Base-by-base conservation (phyloP, 1,140 invertebrate genomes). In the Tetramorium simillimum region DNA sequence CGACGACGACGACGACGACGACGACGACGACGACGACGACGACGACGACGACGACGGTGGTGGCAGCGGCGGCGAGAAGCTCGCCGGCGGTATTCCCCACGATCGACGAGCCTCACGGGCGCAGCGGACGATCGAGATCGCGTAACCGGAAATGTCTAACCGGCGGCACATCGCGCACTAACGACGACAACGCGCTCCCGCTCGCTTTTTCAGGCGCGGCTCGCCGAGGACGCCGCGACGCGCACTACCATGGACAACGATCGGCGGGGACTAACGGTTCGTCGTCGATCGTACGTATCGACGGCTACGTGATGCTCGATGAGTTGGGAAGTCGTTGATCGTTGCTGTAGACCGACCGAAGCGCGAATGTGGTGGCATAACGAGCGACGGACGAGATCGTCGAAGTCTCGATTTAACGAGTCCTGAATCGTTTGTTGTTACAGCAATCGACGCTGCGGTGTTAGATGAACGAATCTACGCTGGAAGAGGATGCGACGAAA, bases 111-210 rank as follows among this genome's bases (percentile, higher is more conserved):
- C 63, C 56, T 78, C 75, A 49, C 84, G 63, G 46, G n/a, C 73
- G 62, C 62, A 63, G 12, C 69, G 49, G 1, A 80, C 58, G 85
- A 40, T 78, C 77, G 46, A 10, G 62, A 89, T 90, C 89, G 88
- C 80, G 62, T 78, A 75, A 88, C 89, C 90, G 90, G 88, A 88
- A 90, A 76, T 80, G 86, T 65, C 88, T 76, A 87, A 85, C 85
- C 87, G 88, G 75, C 85, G 87, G 90, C 89, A 91, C 93, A 93
- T 93, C 84, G 91, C 88, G 92, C 92, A 92, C 91, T 93, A 86
- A 60, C 62, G 21, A 58, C 72, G 49, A 37, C 51, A 21, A 70
- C 58, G 49, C 65, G 43, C 63, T 84, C 69, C 56, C 80, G 69
- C 80, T 84, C 80, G 80, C 69, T 84, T 84, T 62, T 84, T 84